Percentiles rank a stretch among this genome's conserved stretches.
These are phyloP conservation scores for Rhadinocentrus ornatus DNA, from an alignment of 2,797 vertebrate species.

Conservation along the genomic window DNA sequence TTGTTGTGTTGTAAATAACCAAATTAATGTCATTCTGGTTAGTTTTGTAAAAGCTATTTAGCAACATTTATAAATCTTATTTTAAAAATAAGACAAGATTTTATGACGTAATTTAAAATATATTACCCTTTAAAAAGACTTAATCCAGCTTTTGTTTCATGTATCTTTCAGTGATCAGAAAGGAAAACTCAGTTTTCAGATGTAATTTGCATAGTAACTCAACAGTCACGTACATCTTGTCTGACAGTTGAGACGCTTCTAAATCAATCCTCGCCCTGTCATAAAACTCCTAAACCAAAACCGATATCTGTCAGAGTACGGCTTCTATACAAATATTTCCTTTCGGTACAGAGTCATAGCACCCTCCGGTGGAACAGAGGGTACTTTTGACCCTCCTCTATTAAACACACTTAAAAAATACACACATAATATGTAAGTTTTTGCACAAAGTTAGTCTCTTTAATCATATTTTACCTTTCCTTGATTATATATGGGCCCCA, in stretches of 20 bases:
- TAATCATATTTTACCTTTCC: not conserved
- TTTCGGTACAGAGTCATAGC: slow-evolving; percentile 60
- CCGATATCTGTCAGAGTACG: slow-evolving; percentile 58
- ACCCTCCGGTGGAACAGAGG: slow-evolving; percentile 77
- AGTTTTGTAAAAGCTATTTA: not conserved
- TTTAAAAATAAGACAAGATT: not conserved
- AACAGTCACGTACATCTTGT: slow-evolving; percentile 16
- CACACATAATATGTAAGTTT: not conserved
- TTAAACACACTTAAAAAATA: not conserved
- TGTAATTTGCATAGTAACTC: slow-evolving; percentile 8
- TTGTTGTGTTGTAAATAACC: not conserved
- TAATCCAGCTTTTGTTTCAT: not conserved
- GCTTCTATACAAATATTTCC: slow-evolving; percentile 22
- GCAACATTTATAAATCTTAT: not conserved
- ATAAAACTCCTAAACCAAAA: slow-evolving; percentile 5
- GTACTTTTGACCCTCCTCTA: not conserved
- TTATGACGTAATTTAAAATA: not conserved
- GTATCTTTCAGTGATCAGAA: not conserved
- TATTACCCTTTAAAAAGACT: not conserved
- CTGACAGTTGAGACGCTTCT: slow-evolving; percentile 35
- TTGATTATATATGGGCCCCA: not conserved
- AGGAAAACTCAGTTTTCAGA: not conserved
- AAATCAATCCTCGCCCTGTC: slow-evolving; percentile 23
- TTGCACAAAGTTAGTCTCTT: not conserved
- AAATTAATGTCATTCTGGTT: not conserved